phyloP scores from a whole-genome alignment of 1,140 invertebrate genomes.

The Latrodectus geometricus region DNA sequence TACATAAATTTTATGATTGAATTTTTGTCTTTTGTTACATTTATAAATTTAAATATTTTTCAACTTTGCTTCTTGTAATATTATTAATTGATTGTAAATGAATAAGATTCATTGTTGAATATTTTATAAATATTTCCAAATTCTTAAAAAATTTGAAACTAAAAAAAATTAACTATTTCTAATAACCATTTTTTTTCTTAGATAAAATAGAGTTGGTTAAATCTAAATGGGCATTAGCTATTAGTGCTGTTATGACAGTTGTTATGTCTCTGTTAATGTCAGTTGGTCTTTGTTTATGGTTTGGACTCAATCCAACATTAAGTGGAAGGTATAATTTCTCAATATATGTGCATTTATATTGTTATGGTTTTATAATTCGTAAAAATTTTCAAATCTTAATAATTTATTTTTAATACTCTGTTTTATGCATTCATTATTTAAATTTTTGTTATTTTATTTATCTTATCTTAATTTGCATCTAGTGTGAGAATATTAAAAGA shows the following conservation, averaged over 20 bases:
- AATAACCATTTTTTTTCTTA: constrained; percentile 62
- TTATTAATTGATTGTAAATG: too few relatives aligned
- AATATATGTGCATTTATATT: not conserved
- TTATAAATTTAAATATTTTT: too few relatives aligned
- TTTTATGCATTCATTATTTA: not conserved
- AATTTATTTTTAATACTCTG: not conserved
- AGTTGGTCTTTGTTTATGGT: constrained; percentile 92
- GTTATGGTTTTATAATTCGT: not conserved
- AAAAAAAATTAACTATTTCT: too few relatives aligned
- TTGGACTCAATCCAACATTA: constrained; percentile 76
- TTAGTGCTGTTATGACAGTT: constrained; percentile 89
- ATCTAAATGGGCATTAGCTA: constrained; percentile 90
- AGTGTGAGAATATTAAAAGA: too few relatives aligned
- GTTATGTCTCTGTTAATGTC: constrained; percentile 92
- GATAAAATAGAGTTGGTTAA: constrained; percentile 87
- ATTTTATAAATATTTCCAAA: too few relatives aligned
- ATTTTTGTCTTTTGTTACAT: too few relatives aligned
- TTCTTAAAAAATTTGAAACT: too few relatives aligned
- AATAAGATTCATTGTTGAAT: too few relatives aligned
- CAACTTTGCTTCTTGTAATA: too few relatives aligned
- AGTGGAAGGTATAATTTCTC: constrained; percentile 68
- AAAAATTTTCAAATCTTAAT: not conserved
- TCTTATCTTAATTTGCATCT: not conserved
- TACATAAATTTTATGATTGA: too few relatives aligned
- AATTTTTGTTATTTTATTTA: not conserved